These are phyloP conservation scores for Egretta garzetta DNA, from an alignment of 2,113 vertebrate species.

Conservation along the genomic window DNA sequence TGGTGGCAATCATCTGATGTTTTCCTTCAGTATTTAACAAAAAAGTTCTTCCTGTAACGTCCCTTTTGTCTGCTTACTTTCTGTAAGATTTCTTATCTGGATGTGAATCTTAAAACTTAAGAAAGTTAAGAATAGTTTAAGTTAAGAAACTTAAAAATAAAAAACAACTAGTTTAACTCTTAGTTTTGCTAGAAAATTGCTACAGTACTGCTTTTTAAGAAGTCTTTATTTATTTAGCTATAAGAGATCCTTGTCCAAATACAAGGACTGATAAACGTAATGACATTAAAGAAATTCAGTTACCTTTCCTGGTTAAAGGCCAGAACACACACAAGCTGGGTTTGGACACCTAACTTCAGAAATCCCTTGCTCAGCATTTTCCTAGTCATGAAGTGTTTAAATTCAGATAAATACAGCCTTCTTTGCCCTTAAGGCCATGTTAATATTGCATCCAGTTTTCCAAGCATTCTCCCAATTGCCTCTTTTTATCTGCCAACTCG, in stretches of 20 bases:
- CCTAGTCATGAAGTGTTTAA: not conserved
- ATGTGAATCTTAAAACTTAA: not conserved
- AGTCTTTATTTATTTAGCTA: conserved; percentile 1
- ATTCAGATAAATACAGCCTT: conserved; percentile 14
- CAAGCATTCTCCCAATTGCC: not conserved
- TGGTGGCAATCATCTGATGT: not conserved
- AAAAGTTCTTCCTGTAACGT: not conserved
- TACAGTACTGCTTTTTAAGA: not conserved
- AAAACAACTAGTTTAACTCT: not conserved
- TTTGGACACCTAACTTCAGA: conserved; percentile 2
- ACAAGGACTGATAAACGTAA: conserved; percentile 24
- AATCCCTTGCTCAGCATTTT: conserved; percentile 42
- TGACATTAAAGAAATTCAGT: conserved; percentile 30
- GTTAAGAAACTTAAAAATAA: too few species aligned
- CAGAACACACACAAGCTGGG: not conserved
- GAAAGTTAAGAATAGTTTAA: too few species aligned
- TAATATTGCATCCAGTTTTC: conserved; percentile 33
- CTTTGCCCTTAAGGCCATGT: not conserved
- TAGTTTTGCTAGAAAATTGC: not conserved
- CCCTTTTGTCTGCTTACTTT: not conserved
- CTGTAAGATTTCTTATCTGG: not conserved
- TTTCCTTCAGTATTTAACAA: not conserved
- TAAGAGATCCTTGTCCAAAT: not conserved
- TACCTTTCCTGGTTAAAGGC: conserved; percentile 36
- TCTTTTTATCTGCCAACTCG: not conserved